phyloP scores from a whole-genome alignment of 2,113 vertebrate genomes.

The Poeciliopsis turrubarensis region DNA sequence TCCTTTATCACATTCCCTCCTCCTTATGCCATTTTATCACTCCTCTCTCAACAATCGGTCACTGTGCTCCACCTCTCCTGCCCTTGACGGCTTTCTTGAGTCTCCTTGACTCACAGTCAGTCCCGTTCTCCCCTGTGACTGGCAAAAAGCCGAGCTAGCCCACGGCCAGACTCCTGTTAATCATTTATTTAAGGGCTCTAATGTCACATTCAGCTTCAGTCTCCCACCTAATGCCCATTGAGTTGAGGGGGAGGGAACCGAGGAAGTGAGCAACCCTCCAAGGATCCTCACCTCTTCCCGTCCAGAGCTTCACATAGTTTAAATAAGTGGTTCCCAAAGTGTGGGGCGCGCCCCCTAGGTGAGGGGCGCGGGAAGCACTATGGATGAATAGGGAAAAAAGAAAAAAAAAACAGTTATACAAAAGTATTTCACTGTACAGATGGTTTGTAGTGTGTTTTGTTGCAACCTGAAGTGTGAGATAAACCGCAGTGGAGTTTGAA shows the following conservation, averaged over 20 bases:
- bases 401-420: too few species aligned
- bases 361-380: too few species aligned
- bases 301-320: slow-evolving; percentile 22
- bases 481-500: too few species aligned
- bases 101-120: slow-evolving; percentile 44
- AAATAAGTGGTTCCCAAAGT: slow-evolving; percentile 4
- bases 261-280: slow-evolving; percentile 20
- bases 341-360: too few species aligned
- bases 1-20: background rate
- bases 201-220: slow-evolving; percentile 40
- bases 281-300: slow-evolving; percentile 16
- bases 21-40: slow-evolving; percentile 27
- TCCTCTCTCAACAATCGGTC: slow-evolving; percentile 43
- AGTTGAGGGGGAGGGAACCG: slow-evolving; percentile 21
- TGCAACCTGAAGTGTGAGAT: too few species aligned
- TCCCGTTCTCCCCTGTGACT: slow-evolving; percentile 15
- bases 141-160: slow-evolving; percentile 31
- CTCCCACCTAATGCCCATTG: slow-evolving; percentile 30
- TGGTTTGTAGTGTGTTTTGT: too few species aligned
- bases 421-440: too few species aligned
- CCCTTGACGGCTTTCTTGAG: slow-evolving; percentile 49
- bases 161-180: slow-evolving; percentile 67
- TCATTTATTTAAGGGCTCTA: slow-evolving; percentile 72
- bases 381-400: too few species aligned
- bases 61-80: slow-evolving; percentile 38